Percentiles rank a stretch among this genome's conserved stretches.
These are phyloP conservation scores for Philotrypesis tridentata DNA, from an alignment of 1,140 invertebrate genomes.

Conservation along the genomic window DNA sequence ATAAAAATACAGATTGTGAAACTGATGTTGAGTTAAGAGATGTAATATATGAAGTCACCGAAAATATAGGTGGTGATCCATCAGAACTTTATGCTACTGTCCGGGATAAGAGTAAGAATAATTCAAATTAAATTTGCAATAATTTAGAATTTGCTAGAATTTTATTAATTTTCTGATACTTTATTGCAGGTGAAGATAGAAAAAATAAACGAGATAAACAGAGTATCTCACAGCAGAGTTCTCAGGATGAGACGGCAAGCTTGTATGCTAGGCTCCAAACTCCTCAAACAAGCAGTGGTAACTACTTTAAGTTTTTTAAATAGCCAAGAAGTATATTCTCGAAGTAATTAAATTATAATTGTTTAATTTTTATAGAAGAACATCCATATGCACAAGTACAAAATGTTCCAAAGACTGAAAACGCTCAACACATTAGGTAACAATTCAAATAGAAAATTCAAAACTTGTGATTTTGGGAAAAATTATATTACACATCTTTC, in stretches of 20 bases:
- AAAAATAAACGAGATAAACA: constrained; percentile 68
- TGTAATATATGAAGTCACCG: constrained; percentile 71
- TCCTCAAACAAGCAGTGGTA: constrained; percentile 64
- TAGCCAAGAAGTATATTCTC: not conserved
- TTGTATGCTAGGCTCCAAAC: constrained; percentile 78
- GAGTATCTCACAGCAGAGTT: constrained; percentile 76
- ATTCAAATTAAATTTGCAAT: constrained; percentile 31
- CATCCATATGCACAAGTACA: constrained; percentile 82
- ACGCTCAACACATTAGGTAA: constrained; percentile 63
- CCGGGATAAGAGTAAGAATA: constrained; percentile 73
- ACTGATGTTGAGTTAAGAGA: constrained; percentile 65
- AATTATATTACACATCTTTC: not conserved
- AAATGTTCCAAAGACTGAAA: constrained; percentile 67
- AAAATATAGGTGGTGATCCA: constrained; percentile 73
- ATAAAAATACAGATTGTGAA: constrained; percentile 64
- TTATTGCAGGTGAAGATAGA: constrained; percentile 59
- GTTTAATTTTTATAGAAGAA: constrained; percentile 70
- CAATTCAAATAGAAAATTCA: not conserved
- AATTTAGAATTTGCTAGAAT: not conserved
- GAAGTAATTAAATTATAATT: constrained; percentile 47
- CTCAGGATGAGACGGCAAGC: constrained; percentile 76
- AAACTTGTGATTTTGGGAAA: not conserved
- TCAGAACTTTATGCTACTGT: constrained; percentile 82
- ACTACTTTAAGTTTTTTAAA: constrained; percentile 23
- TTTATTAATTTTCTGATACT: not conserved